Conservation (phyloP, 2,797 vertebrate genomes). For the Ficedula albicollis region DNA sequence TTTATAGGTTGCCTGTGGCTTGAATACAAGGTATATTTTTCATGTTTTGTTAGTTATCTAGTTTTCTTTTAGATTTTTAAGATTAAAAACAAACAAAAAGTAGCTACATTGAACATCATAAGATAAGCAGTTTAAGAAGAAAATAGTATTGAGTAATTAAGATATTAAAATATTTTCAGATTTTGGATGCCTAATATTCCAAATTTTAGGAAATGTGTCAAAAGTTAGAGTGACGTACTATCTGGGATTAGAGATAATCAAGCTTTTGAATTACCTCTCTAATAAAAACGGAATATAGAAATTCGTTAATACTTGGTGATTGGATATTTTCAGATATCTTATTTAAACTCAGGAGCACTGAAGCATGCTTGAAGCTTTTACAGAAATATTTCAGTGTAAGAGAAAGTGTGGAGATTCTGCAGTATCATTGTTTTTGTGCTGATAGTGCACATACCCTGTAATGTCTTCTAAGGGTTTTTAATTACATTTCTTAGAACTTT, state of each 20-base stretch:
- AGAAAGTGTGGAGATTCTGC: not conserved
- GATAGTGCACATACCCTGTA: not conserved
- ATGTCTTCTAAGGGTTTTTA: not conserved
- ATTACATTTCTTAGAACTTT: not conserved
- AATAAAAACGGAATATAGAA: not conserved
- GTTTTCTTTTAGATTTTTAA: not conserved
- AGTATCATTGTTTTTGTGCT: not conserved
- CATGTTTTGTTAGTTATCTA: not conserved
- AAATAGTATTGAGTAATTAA: not conserved
- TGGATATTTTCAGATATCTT: not conserved
- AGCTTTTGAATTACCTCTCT: not conserved
- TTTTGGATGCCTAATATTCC: not conserved
- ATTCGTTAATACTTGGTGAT: not conserved
- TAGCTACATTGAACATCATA: not conserved
- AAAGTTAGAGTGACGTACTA: accelerated
- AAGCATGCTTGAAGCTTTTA: not conserved
- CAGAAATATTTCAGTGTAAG: not conserved
- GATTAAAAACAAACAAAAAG: not conserved
- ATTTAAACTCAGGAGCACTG: not conserved
- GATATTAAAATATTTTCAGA: not conserved
- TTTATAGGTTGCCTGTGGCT: constrained; percentile 73
- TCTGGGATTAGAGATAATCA: not conserved
- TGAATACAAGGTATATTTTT: constrained; percentile 71
- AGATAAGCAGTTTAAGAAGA: not conserved
- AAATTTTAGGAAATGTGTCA: not conserved